These are phyloP conservation scores for Drosophila robusta DNA, from an alignment of 2,888 invertebrate genomes.

Conservation along the genomic window DNA sequence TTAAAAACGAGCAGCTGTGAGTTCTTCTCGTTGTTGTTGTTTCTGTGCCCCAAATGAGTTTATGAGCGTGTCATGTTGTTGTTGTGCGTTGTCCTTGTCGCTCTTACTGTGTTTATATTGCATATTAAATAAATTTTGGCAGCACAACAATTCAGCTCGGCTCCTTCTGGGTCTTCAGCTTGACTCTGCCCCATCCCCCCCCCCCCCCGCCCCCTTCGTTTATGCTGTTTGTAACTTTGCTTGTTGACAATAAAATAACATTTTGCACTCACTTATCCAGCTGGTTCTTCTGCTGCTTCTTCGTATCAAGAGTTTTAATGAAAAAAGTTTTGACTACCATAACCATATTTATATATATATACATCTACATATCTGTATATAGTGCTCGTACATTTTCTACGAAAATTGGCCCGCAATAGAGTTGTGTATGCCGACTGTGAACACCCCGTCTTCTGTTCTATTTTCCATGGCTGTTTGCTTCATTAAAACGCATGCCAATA, in stretches of 20 bases:
- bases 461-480: constrained; percentile 47
- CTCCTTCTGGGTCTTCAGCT: constrained; percentile 5
- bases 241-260: constrained; percentile 81
- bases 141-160: constrained; percentile 41
- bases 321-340: constrained; percentile 68
- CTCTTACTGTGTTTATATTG: constrained; percentile 69
- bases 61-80: constrained; percentile 73
- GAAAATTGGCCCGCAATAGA: constrained; percentile 66
- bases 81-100: constrained; percentile 24
- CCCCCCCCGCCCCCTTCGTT: neutral
- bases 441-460: neutral
- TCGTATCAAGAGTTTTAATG: constrained; percentile 70
- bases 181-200: neutral
- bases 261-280: constrained; percentile 80
- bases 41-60: constrained; percentile 61
- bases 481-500: constrained; percentile 74
- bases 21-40: constrained; percentile 10
- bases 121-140: constrained; percentile 76
- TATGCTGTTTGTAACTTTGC: constrained; percentile 55
- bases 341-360: constrained; percentile 25
- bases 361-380: constrained; percentile 3
- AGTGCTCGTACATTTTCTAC: neutral
- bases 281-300: constrained; percentile 50
- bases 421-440: constrained; percentile 39
- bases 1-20: constrained; percentile 44